These are phyloP conservation scores for Lampropteryx suffumata DNA, from an alignment of 2,888 invertebrate species.

Conservation along the genomic window DNA sequence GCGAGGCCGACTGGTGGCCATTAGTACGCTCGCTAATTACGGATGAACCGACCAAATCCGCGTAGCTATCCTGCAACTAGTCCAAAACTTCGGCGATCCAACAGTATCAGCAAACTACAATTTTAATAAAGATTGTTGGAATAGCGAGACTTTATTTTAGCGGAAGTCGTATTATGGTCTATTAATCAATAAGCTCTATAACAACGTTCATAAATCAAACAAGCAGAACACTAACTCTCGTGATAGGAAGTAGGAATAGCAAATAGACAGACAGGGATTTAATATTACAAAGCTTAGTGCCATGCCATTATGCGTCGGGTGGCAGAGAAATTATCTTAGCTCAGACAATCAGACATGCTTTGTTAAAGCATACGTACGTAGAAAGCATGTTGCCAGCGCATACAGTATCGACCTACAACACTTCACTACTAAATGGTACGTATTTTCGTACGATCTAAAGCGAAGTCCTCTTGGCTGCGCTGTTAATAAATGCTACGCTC, in stretches of 20 bases:
- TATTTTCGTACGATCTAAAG: too few relatives aligned
- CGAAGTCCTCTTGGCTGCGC: too few relatives aligned
- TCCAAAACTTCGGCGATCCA: conserved; percentile 29
- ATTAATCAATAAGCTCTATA: too few relatives aligned
- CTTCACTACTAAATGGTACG: too few relatives aligned
- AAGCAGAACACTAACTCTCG: not conserved
- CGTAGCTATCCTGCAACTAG: conserved; percentile 15
- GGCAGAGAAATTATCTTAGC: conserved; percentile 44
- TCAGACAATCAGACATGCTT: conserved; percentile 8
- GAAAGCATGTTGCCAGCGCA: not conserved
- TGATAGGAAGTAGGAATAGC: not conserved
- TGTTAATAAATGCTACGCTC: too few relatives aligned
- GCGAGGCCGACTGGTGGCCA: conserved; percentile 48
- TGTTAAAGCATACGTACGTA: not conserved
- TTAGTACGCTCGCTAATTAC: conserved; percentile 64
- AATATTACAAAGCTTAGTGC: conserved; percentile 33
- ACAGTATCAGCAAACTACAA: conserved; percentile 15
- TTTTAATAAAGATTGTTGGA: conserved; percentile 9
- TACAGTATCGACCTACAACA: not conserved
- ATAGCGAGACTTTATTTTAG: conserved; percentile 15
- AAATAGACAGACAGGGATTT: conserved; percentile 6
- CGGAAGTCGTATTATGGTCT: conserved; percentile 1
- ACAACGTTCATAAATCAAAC: not conserved
- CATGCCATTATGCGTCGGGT: conserved; percentile 36
- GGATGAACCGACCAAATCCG: conserved; percentile 54